Base-by-base conservation (phyloP, 2,888 invertebrate species). In the Anaspis maculata region DNA sequence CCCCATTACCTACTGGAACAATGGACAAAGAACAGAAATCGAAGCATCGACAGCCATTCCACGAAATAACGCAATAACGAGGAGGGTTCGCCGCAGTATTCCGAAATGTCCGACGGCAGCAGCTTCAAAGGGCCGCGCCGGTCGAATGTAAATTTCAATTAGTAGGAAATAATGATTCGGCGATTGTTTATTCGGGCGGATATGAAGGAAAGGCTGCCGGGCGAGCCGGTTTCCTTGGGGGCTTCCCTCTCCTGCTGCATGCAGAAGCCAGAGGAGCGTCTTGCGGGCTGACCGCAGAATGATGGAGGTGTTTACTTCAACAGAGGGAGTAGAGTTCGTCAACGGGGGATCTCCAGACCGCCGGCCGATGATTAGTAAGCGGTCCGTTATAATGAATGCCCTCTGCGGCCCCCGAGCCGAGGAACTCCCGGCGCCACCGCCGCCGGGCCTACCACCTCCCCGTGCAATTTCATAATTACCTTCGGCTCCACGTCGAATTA, bases 241-340 rank as follows among this genome's bases (percentile, higher is more conserved):
- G n/a, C n/a, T n/a, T n/a, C n/a, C n/a, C n/a, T n/a, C n/a, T n/a
- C n/a, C n/a, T n/a, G n/a, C n/a, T n/a, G n/a, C n/a, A n/a, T n/a
- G n/a, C n/a, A n/a, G n/a, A 44, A 41, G 49, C 39, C 43, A 34
- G 30, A 29, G 25, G 34, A 25, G 37, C 41, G 37, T 42, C 47
- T 46, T 36, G 44, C 39, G 41, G 37, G 10, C 7, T 43, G 48
- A 53, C 53, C 56, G 42, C 52, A 52, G 51, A 49, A 54, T 58
- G 58, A 59, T 54, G 52, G 50, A 60, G 59, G 61, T 59, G 59
- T 61, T 61, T 58, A 57, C 54, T n/a, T n/a, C n/a, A n/a, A n/a
- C n/a, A n/a, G n/a, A n/a, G n/a, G n/a, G n/a, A n/a, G n/a, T n/a
- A n/a, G 48, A 43, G 44, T 42, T 48, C 53, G 51, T 54, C 54